These are phyloP conservation scores for Apamea crenata DNA, from an alignment of 2,888 invertebrate species.

Conservation along the genomic window DNA sequence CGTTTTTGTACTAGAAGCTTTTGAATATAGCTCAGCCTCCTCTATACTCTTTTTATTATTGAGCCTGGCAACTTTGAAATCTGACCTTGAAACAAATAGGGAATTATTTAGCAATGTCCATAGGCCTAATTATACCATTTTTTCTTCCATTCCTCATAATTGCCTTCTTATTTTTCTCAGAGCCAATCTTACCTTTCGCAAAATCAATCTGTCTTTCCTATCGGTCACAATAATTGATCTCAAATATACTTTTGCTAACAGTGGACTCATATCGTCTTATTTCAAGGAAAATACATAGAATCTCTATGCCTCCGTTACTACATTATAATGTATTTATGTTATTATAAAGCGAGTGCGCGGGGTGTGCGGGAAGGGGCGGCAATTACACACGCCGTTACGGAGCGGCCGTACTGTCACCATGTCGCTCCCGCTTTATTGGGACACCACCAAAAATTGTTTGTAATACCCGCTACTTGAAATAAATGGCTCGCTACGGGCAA, in stretches of 20 bases:
- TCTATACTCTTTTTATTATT: neutral
- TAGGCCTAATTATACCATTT: neutral
- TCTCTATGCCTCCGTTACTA: constrained; percentile 13
- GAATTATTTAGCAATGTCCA: neutral
- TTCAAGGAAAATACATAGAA: constrained; percentile 9
- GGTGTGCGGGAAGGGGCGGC: constrained; percentile 12
- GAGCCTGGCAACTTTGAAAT: neutral
- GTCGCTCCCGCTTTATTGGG: constrained; percentile 14
- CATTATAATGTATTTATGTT: constrained; percentile 48
- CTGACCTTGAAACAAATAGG: neutral
- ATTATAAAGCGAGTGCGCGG: constrained; percentile 37
- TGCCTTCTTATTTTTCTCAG: neutral
- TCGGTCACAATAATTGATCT: constrained; percentile 7
- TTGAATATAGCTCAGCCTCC: neutral
- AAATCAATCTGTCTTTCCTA: constrained; percentile 18
- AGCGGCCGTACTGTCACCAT: constrained; percentile 42
- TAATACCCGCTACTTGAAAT: constrained; percentile 6
- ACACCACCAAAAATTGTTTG: constrained; percentile 47
- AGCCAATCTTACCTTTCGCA: constrained; percentile 8
- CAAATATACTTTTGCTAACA: neutral
- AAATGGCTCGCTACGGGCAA: constrained; percentile 27
- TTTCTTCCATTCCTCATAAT: neutral
- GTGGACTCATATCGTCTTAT: neutral
- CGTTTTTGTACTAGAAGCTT: neutral
- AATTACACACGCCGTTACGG: constrained; percentile 53